Conservation (phyloP, 2,888 invertebrate species). For the Euclidia mi region DNA sequence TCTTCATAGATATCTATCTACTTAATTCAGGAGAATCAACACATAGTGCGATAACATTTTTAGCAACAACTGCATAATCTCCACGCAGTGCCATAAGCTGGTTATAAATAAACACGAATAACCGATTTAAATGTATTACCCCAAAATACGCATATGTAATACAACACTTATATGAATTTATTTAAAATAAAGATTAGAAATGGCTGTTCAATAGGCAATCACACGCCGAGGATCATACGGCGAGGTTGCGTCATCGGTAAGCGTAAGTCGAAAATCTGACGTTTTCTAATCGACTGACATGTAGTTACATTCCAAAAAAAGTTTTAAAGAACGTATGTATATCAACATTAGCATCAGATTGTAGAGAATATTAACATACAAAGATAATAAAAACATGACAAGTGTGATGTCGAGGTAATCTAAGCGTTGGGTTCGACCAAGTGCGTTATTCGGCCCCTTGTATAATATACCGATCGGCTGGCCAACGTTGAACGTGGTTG, state of each 20-base stretch:
- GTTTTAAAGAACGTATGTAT: conserved; percentile 30
- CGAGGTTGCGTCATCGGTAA: conserved; percentile 8
- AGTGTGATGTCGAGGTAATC: conserved; percentile 59
- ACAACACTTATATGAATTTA: conserved; percentile 5
- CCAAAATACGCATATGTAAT: not conserved
- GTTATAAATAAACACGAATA: not conserved
- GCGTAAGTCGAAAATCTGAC: conserved; percentile 12
- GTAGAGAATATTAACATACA: conserved; percentile 40
- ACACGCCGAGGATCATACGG: not conserved
- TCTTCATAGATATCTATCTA: conserved; percentile 32
- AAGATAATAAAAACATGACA: conserved; percentile 54
- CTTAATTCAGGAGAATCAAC: conserved; percentile 33
- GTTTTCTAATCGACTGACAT: conserved; percentile 18
- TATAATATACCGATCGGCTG: conserved; percentile 74
- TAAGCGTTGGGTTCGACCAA: conserved; percentile 43
- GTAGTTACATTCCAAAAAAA: conserved; percentile 14
- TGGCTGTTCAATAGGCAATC: conserved; percentile 7
- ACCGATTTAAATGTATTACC: not conserved
- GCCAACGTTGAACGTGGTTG: conserved; percentile 57
- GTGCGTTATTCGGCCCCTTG: conserved; percentile 55
- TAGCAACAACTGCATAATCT: not conserved
- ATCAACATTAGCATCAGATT: conserved; percentile 38
- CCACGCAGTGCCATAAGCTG: not conserved
- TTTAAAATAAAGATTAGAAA: conserved; percentile 2
- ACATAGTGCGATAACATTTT: conserved; percentile 13